Base-by-base conservation (phyloP, 2,888 invertebrate species). In the Oscheius sp. region DNA sequence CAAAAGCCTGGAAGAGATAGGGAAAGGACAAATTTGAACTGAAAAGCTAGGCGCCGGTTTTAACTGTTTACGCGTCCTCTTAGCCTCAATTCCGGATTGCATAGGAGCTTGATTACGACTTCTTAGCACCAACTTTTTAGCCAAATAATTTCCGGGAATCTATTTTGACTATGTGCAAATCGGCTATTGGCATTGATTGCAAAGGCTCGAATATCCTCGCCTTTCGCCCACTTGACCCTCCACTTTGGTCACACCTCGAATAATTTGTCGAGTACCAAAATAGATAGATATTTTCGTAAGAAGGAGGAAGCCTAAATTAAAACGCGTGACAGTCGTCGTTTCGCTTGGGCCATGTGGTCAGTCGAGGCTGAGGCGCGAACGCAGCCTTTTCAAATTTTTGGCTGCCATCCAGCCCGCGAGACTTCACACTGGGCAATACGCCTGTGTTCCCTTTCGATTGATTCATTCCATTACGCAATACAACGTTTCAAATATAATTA, bases 201-300 rank as follows among this genome's bases (percentile, higher is more conserved):
- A 45, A 17, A 45, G 45, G 61, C 42, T 61, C 61, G 45, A 29
- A 42, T 61, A 61, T 45, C 61, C n/a, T n/a, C n/a, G n/a, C n/a
- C n/a, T n/a, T n/a, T n/a, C n/a, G 55, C 33, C 61, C 61, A 61
- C 61, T 61, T 61, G 61, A 61, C 61, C 61, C 50, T n/a, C 55
- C 45, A 45, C 61, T 61, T 42, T 45, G 45, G 45, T 61, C 61
- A 61, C 61, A 61, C 61, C 57, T 34, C 61, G 29, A 31, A 53
- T 55, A 37, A 55, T n/a, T 55, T 55, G 27, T 52, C 52, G 42
- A 37, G 42, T 23, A 20, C n/a, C 34, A 55, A 55, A 55, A 55
- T 34, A 55, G 12, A 20, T 33, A 20, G 12, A 12, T 34, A 34
- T 52, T 52, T 48, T 52, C 52, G n/a, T 23, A 34, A 20, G 55